phyloP scores from a whole-genome alignment of 2,888 invertebrate genomes.

The Dromius quadrimaculatus region DNA sequence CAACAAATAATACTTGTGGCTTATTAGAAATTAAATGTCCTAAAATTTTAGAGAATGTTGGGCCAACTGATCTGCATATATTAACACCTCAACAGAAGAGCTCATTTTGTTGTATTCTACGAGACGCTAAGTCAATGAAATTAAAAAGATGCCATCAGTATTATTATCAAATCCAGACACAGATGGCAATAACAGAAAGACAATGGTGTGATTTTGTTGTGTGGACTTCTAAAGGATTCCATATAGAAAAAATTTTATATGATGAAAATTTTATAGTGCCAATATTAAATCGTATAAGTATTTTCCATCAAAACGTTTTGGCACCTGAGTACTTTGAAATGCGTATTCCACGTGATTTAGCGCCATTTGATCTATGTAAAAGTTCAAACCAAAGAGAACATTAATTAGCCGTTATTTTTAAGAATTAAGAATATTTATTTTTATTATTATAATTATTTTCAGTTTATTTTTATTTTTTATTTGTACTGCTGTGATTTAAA shows the following conservation, averaged over 20 bases:
- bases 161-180: too few relatives aligned
- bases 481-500: too few relatives aligned
- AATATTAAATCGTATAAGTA: background rate
- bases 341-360: background rate
- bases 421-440: background rate
- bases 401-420: background rate
- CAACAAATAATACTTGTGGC: too few relatives aligned
- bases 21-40: too few relatives aligned
- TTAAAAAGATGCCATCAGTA: too few relatives aligned
- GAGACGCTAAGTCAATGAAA: too few relatives aligned
- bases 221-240: conserved; percentile 46
- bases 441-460: background rate
- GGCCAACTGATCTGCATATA: conserved; percentile 1
- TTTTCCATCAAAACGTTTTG: background rate
- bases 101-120: too few relatives aligned
- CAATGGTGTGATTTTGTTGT: conserved; percentile 49
- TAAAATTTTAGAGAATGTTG: background rate
- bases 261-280: conserved; percentile 19
- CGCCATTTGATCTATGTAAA: background rate
- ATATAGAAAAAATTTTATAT: too few relatives aligned
- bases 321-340: background rate
- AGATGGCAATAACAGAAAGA: conserved; percentile 9
- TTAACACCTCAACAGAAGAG: conserved; percentile 8
- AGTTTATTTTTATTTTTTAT: background rate
- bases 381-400: background rate